These are phyloP conservation scores for Drosophila persimilis DNA, from an alignment of 1,140 invertebrate species.

Conservation along the genomic window DNA sequence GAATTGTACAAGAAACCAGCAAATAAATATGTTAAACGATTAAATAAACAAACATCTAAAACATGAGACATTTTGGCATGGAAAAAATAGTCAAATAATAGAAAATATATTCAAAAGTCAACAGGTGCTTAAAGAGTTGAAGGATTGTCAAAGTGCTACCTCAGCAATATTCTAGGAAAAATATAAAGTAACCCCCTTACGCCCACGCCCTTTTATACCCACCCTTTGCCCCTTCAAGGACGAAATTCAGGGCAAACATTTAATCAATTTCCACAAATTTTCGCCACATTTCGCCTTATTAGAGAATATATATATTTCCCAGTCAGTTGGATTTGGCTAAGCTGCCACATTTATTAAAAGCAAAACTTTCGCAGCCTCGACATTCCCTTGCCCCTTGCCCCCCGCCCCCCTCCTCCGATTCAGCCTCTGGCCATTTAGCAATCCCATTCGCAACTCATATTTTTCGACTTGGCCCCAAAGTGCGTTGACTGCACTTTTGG, in stretches of 20 bases:
- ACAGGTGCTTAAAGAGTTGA: no score
- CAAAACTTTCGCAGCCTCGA: conserved; percentile 37
- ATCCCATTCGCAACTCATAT: conserved; percentile 77
- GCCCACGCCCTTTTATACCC: no score
- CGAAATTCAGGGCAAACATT: background rate
- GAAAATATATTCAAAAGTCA: no score
- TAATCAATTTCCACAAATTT: conserved; percentile 41
- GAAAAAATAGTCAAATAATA: no score
- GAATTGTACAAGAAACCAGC: no score
- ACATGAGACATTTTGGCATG: no score
- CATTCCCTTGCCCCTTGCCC: background rate
- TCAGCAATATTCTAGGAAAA: no score
- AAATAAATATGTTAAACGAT: no score
- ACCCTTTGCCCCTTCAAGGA: conserved; percentile 7
- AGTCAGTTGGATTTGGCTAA: conserved; percentile 31
- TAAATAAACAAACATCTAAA: no score
- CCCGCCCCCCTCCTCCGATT: background rate
- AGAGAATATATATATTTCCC: conserved; percentile 23
- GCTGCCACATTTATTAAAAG: conserved; percentile 62
- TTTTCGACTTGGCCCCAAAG: conserved; percentile 61
- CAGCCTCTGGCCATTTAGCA: conserved; percentile 38
- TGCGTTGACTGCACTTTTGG: conserved; percentile 77
- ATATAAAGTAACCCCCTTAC: no score
- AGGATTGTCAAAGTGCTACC: no score
- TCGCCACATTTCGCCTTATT: conserved; percentile 34